A percentile compares a stretch with the other conserved stretches of the same genome.
Conservation (phyloP, 2,113 vertebrate species). For the Mohoua ochrocephala region DNA sequence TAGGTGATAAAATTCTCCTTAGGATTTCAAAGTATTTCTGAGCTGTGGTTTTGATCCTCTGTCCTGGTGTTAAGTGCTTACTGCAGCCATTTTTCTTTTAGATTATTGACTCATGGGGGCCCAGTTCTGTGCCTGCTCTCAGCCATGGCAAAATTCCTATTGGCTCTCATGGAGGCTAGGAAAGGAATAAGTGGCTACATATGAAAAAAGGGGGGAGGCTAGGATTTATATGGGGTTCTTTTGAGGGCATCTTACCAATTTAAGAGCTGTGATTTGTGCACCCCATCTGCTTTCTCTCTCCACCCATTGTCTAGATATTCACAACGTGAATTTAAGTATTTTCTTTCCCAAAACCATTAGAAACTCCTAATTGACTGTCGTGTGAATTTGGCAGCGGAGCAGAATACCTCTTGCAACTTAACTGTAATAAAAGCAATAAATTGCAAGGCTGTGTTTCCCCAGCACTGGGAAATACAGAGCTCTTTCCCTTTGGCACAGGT, state of each 20-base stretch:
- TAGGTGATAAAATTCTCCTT: background rate
- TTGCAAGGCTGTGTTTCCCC: background rate
- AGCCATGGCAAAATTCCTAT: background rate
- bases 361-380: background rate
- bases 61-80: background rate
- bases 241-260: background rate
- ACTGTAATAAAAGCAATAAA: background rate
- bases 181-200: background rate
- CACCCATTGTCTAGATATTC: background rate
- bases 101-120: background rate
- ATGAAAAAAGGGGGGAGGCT: background rate
- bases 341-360: background rate
- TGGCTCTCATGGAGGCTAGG: background rate
- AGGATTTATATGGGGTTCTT: background rate
- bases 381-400: background rate
- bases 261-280: background rate
- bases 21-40: background rate
- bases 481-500: slow-evolving; percentile 68
- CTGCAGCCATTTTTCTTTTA: background rate
- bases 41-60: background rate
- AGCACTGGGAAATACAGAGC: background rate
- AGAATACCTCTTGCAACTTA: background rate
- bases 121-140: background rate
- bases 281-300: background rate
- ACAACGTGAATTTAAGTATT: background rate